Conservation (phyloP, 2,113 vertebrate genomes). For the human region GRCh38 chr17:82800001-82800500, state of each 20-base stretch:
- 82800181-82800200: fast-evolving
- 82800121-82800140: not conserved
- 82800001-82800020: not conserved
- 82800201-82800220: fast-evolving
- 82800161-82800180: not conserved
- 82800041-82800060: fast-evolving
- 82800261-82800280: not conserved
- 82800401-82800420: not conserved
- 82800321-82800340: not conserved
- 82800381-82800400: not conserved
- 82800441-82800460: too few relatives aligned
- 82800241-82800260: too few relatives aligned
- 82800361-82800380: not conserved
- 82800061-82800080: too few relatives aligned
- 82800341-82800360: too few relatives aligned
- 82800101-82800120: not conserved
- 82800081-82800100: not conserved
- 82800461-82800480: too few relatives aligned
- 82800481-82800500: fast-evolving
- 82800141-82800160: not conserved
- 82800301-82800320: too few relatives aligned
- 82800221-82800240: not conserved
- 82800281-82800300: not conserved
- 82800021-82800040: not conserved
- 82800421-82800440: too few relatives aligned